Evolutionary conservation across 2,888 invertebrate species (phyloP).

Genomic region (Alsophila aescularia): DNA sequence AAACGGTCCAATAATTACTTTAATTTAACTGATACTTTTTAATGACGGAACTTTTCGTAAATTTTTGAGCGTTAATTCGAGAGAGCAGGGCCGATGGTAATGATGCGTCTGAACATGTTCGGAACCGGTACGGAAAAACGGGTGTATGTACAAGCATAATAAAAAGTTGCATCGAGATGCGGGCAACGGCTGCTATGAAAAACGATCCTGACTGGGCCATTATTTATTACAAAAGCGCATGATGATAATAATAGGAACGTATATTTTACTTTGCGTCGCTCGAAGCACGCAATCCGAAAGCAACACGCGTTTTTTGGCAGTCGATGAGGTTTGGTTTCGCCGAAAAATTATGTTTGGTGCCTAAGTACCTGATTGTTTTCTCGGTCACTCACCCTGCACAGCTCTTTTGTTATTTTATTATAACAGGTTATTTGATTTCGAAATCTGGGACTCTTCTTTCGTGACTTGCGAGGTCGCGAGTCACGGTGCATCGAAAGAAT

Average conservation of each 20-base stretch:
- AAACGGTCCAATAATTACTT: conserved; percentile 19
- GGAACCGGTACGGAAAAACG: conserved; percentile 61
- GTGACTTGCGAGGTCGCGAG: conserved; percentile 18
- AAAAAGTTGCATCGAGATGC: conserved; percentile 62
- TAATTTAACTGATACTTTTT: conserved; percentile 31
- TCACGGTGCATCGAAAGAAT: conserved; percentile 7
- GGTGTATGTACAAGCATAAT: conserved; percentile 43
- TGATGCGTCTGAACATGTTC: conserved; percentile 69
- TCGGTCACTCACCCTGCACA: conserved; percentile 70
- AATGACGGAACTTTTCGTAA: conserved; percentile 60
- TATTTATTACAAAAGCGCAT: conserved; percentile 72
- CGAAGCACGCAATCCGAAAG: conserved; percentile 55
- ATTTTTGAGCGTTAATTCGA: conserved; percentile 58
- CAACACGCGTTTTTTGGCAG: conserved; percentile 74
- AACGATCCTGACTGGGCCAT: conserved; percentile 62
- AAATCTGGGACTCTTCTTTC: conserved; percentile 56
- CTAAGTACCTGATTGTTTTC: conserved; percentile 80
- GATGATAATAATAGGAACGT: conserved; percentile 68
- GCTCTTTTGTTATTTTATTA: conserved; percentile 64
- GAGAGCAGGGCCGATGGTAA: conserved; percentile 59
- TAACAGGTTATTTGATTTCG: conserved; percentile 57
- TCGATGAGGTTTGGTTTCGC: conserved; percentile 70
- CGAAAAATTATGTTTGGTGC: conserved; percentile 77
- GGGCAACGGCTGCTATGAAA: conserved; percentile 59
- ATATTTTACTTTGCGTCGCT: conserved; percentile 62